phyloP scores from a whole-genome alignment of 2,888 invertebrate genomes.

The Cepaea hortensis region DNA sequence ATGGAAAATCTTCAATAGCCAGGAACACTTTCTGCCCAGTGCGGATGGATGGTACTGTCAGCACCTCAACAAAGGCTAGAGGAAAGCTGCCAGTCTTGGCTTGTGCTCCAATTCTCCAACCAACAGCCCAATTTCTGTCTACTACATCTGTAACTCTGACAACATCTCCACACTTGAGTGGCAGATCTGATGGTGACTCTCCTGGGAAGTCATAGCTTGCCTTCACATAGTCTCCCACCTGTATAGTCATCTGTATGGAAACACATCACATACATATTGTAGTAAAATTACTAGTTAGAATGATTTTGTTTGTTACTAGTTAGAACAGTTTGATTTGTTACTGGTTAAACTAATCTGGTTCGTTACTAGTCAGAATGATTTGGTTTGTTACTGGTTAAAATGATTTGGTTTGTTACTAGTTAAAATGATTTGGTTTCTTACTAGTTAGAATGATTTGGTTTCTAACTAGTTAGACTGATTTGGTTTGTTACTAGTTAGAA shows the following conservation, averaged over 20 bases:
- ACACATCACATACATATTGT: too few relatives aligned
- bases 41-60: slow-evolving; percentile 61
- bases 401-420: too few relatives aligned
- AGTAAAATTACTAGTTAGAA: too few relatives aligned
- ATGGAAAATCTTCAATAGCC: slow-evolving; percentile 67
- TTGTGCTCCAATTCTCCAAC: slow-evolving; percentile 57
- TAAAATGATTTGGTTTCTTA: too few relatives aligned
- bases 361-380: too few relatives aligned
- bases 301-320: too few relatives aligned
- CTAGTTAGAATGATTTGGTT: too few relatives aligned
- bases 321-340: too few relatives aligned
- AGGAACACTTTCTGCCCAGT: slow-evolving; percentile 69
- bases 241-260: slow-evolving; percentile 64
- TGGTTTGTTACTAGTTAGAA: too few relatives aligned
- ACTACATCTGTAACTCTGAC: slow-evolving; percentile 64
- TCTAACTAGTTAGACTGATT: too few relatives aligned
- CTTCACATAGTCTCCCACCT: slow-evolving; percentile 66
- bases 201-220: slow-evolving; percentile 71
- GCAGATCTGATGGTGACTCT: slow-evolving; percentile 67
- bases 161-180: slow-evolving; percentile 67
- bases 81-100: slow-evolving; percentile 69
- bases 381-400: too few relatives aligned
- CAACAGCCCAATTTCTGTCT: slow-evolving; percentile 72
- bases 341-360: too few relatives aligned
- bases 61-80: slow-evolving; percentile 66